A percentile compares a stretch with the other conserved stretches of the same genome.
Conservation (phyloP, 2,113 vertebrate genomes). For the Centropus unirufus region DNA sequence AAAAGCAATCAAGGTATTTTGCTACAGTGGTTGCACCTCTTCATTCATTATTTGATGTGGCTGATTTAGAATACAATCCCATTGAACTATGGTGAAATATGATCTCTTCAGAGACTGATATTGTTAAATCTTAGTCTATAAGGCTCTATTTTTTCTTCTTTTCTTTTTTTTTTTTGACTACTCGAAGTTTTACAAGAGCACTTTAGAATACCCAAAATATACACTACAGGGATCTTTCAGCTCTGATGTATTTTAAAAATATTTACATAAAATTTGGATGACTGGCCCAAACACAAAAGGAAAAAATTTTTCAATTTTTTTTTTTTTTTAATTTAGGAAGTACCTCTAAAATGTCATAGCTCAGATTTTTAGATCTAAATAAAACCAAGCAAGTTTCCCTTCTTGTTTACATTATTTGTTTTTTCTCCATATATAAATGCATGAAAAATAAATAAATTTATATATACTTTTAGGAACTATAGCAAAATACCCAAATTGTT, state of each 20-base stretch:
- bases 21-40: slow-evolving; percentile 75
- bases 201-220: not conserved
- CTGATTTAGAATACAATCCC: not conserved
- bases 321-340: slow-evolving; percentile 45
- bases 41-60: slow-evolving; percentile 25
- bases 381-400: slow-evolving; percentile 74
- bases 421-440: slow-evolving; percentile 85
- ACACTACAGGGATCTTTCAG: slow-evolving; percentile 36
- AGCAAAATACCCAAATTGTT: slow-evolving; percentile 83
- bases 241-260: slow-evolving; percentile 46
- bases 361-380: slow-evolving; percentile 81
- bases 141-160: no score
- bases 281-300: slow-evolving; percentile 64
- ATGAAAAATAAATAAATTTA: slow-evolving; percentile 86
- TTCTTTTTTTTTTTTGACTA: not conserved
- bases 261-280: slow-evolving; percentile 34
- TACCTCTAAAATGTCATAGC: slow-evolving; percentile 74
- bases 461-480: slow-evolving; percentile 79
- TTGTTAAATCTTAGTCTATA: not conserved
- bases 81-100: not conserved
- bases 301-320: slow-evolving; percentile 69
- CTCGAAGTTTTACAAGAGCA: not conserved
- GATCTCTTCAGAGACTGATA: not conserved
- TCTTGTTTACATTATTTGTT: slow-evolving; percentile 80
- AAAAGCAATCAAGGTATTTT: slow-evolving; percentile 81